Evolutionary conservation across 2,113 vertebrate species (phyloP), one percentile per base, ranked within the genome.

Genomic region (Cairina moschata): DNA sequence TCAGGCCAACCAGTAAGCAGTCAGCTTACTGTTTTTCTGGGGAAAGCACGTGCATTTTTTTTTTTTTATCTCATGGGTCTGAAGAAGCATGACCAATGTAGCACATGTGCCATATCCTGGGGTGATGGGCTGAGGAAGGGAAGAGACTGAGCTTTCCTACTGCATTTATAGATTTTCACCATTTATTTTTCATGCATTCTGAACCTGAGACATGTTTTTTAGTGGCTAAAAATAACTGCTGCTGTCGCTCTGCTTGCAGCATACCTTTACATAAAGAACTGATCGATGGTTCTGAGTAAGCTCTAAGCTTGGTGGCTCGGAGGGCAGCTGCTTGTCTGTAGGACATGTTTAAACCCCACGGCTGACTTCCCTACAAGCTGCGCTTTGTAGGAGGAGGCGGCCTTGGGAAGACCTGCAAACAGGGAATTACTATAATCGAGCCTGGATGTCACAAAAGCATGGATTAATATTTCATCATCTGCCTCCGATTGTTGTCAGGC

Each of bases 391-490:
- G 58, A 91, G 56, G 46, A 0, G 0, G 89, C 93, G 0, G 89
- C 94, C 91, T 79, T 81, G 65, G 83, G 91, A 92, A 92, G 86
- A 87, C 89, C 84, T 82, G 77, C 81, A 89, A 85, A 69, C 58
- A 87, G 81, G 62, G 94, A 92, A 91, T 95, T 91, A 79, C 72
- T 87, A 21, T 95, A 96, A 96, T 95, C 84, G 78, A 95, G 58
- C 67, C n/a, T 76, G 78, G 84, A 85, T 93, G 89, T 92, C 66
- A 85, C 2, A 4, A 74, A 96, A 94, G 74, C 36, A 50, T 62
- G 50, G 91, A 95, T 96, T 95, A 96, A 94, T 96, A 95, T 92
- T 96, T 96, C 93, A 96, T 92, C 87, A 89, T 79, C 78, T 91
- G 87, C 67, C 84, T 92, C 69, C 4, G 21, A 82, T 66, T 89